Conservation (phyloP, 2,888 invertebrate species). For the Drosophila limbata region DNA sequence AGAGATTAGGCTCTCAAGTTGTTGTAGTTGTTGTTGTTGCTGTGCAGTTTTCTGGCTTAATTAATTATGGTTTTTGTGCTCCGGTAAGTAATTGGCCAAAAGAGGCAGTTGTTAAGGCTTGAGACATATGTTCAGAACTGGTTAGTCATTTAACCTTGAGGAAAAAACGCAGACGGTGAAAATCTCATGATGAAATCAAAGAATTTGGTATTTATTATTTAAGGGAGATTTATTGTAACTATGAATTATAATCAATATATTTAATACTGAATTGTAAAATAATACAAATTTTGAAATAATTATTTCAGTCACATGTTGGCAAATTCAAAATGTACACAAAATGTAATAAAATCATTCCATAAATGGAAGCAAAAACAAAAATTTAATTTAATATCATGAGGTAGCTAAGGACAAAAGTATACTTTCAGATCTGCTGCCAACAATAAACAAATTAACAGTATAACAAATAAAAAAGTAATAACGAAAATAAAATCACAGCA, state of each 20-base stretch:
- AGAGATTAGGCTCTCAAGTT: constrained; percentile 41
- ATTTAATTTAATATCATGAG: neutral
- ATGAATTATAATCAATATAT: neutral
- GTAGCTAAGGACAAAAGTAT: too few relatives aligned
- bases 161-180: neutral
- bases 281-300: too few relatives aligned
- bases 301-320: too few relatives aligned
- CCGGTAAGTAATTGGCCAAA: constrained; percentile 47
- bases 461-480: constrained; percentile 7
- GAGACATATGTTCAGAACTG: neutral
- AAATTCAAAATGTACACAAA: too few relatives aligned
- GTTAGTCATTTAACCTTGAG: neutral
- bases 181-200: neutral
- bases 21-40: constrained; percentile 26
- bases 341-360: too few relatives aligned
- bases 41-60: constrained; percentile 55
- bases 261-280: neutral
- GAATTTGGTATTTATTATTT: neutral
- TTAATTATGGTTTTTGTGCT: constrained; percentile 59
- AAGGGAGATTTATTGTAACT: neutral
- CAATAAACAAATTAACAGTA: constrained; percentile 34
- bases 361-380: neutral
- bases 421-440: neutral
- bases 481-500: constrained; percentile 3
- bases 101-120: constrained; percentile 10